Evolutionary conservation across 2,797 vertebrate genomes (phyloP).

Genomic region (Megaceryle alcyon): DNA sequence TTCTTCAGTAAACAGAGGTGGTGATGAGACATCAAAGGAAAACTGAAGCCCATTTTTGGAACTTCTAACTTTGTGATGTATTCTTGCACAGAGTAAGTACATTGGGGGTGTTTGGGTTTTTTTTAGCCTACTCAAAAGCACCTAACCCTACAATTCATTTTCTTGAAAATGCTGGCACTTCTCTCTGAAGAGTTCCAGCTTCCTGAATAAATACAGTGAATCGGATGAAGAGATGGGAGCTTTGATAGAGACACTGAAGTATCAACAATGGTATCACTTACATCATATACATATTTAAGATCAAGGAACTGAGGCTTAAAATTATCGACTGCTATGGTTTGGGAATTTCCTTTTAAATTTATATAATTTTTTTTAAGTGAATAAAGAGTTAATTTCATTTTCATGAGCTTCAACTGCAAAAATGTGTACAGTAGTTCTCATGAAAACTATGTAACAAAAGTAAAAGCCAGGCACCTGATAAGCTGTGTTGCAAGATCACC

Average conservation of each 20-base stretch:
- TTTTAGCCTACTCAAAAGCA: not conserved
- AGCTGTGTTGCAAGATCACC: too few relatives aligned
- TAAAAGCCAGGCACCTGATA: not conserved
- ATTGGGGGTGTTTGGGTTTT: not conserved
- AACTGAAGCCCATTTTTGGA: not conserved
- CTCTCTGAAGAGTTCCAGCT: not conserved
- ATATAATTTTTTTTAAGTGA: not conserved
- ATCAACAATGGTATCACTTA: not conserved
- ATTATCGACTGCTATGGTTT: not conserved
- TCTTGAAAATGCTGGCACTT: not conserved
- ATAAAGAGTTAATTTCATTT: not conserved
- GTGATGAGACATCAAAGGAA: not conserved
- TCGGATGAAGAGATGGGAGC: not conserved
- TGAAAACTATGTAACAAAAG: not conserved
- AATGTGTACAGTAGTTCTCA: not conserved
- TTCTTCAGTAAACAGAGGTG: not conserved
- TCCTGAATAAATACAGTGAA: not conserved
- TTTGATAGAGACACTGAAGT: too few relatives aligned
- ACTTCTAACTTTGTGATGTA: not conserved
- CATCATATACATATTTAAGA: not conserved
- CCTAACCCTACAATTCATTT: not conserved
- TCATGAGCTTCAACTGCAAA: not conserved
- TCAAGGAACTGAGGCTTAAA: not conserved
- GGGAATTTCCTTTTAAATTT: too few relatives aligned
- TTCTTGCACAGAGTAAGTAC: not conserved